phyloP scores from a whole-genome alignment of 2,888 invertebrate genomes.

The Bugulina stolonifera region DNA sequence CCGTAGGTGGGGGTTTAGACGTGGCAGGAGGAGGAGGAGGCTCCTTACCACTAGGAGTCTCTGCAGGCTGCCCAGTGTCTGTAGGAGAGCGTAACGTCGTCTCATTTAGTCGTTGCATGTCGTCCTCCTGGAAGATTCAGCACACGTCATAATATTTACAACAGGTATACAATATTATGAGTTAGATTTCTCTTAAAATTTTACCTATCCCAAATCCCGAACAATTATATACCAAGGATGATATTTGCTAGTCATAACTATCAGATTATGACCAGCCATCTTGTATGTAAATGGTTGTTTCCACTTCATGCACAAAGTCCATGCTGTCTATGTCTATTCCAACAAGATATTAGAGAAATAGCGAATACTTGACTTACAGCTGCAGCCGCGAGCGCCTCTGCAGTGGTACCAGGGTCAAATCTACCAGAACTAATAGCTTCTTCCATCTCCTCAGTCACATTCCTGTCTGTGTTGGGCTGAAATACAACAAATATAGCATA shows the following conservation, averaged over 20 bases:
- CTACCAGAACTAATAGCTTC: constrained; percentile 59
- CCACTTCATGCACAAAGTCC: too few relatives aligned
- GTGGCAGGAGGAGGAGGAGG: constrained; percentile 11
- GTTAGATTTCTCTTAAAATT: too few relatives aligned
- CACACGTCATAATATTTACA: too few relatives aligned
- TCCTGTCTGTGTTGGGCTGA: constrained; percentile 59
- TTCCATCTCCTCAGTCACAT: constrained; percentile 67
- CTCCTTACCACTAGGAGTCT: constrained; percentile 40
- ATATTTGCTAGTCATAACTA: too few relatives aligned
- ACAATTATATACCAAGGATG: too few relatives aligned
- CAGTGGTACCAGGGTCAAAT: constrained; percentile 52
- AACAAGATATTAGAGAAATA: too few relatives aligned
- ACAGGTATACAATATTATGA: too few relatives aligned
- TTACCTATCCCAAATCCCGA: too few relatives aligned
- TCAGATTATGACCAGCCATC: too few relatives aligned
- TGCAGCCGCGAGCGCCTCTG: constrained; percentile 29
- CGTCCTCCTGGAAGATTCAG: too few relatives aligned
- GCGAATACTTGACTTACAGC: constrained; percentile 28
- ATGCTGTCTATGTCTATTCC: too few relatives aligned
- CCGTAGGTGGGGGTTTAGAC: constrained; percentile 26
- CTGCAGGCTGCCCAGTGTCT: constrained; percentile 23
- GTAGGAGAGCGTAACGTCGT: background rate
- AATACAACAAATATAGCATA: constrained; percentile 34
- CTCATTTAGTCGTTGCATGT: background rate
- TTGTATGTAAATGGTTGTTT: too few relatives aligned